Conservation (phyloP, 2,888 invertebrate genomes). For the Clanis bilineata region DNA sequence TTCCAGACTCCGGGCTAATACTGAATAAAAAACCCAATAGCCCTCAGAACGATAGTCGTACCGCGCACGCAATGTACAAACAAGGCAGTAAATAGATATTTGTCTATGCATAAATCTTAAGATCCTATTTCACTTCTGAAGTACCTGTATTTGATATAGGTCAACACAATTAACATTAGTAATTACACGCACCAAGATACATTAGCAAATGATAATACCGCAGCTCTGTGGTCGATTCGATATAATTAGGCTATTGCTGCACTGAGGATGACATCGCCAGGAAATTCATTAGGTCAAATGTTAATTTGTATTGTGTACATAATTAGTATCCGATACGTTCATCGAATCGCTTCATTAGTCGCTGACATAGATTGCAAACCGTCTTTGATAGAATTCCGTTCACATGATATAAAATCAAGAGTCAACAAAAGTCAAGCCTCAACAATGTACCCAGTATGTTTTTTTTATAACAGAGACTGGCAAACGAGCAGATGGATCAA, state of each 20-base stretch:
- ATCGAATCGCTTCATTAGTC: background rate
- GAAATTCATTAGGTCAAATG: conserved; percentile 8
- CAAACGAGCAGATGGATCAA: too few species aligned
- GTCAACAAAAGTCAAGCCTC: too few species aligned
- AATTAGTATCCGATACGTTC: background rate
- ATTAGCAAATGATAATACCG: conserved; percentile 14
- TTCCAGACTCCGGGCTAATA: too few species aligned
- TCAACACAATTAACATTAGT: conserved; percentile 13
- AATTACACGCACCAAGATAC: conserved; percentile 1
- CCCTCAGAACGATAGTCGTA: too few species aligned
- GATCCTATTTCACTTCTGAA: background rate
- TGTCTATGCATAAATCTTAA: background rate
- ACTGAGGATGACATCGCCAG: background rate
- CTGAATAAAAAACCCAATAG: too few species aligned
- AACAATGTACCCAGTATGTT: too few species aligned
- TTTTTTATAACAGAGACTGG: too few species aligned
- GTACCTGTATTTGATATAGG: conserved; percentile 3
- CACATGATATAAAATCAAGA: too few species aligned
- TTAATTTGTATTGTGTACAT: conserved; percentile 11
- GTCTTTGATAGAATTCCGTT: background rate
- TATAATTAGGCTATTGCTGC: conserved; percentile 1
- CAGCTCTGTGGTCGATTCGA: conserved; percentile 9
- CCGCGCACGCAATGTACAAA: too few species aligned
- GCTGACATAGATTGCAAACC: background rate
- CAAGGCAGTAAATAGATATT: too few species aligned